A percentile compares a stretch with the other conserved stretches of the same genome.
phyloP scores from a whole-genome alignment of 2,113 vertebrate genomes.

The Hymenochirus boettgeri region DNA sequence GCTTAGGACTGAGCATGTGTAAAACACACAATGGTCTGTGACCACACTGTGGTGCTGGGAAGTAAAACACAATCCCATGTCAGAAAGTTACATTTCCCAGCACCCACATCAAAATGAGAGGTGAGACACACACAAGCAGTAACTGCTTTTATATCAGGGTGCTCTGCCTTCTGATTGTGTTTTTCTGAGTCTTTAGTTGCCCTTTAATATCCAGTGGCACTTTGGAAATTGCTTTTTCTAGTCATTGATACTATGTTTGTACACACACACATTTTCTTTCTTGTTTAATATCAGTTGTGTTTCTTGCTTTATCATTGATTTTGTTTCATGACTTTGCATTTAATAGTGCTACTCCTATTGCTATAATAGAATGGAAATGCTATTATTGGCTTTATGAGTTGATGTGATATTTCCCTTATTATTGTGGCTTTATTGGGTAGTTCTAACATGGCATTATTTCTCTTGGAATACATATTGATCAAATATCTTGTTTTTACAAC shows the following conservation, averaged over 20 bases:
- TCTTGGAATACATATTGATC: neutral
- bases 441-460: neutral
- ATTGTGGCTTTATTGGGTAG: neutral
- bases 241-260: no score
- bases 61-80: no score
- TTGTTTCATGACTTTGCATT: slow-evolving; percentile 17
- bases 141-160: no score
- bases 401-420: neutral
- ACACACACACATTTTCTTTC: slow-evolving; percentile 2
- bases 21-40: no score
- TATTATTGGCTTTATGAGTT: slow-evolving; percentile 5
- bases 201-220: no score
- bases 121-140: no score
- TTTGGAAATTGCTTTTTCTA: slow-evolving; percentile 2
- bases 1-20: no score
- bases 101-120: no score
- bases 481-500: neutral
- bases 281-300: neutral
- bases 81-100: no score
- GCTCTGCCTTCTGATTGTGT: no score
- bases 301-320: slow-evolving; percentile 19
- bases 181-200: no score
- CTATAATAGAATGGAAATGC: neutral
- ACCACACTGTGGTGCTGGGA: no score
- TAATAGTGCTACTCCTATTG: slow-evolving; percentile 5